phyloP scores from a whole-genome alignment of 2,797 vertebrate genomes.

The Oreochromis mossambicus region DNA sequence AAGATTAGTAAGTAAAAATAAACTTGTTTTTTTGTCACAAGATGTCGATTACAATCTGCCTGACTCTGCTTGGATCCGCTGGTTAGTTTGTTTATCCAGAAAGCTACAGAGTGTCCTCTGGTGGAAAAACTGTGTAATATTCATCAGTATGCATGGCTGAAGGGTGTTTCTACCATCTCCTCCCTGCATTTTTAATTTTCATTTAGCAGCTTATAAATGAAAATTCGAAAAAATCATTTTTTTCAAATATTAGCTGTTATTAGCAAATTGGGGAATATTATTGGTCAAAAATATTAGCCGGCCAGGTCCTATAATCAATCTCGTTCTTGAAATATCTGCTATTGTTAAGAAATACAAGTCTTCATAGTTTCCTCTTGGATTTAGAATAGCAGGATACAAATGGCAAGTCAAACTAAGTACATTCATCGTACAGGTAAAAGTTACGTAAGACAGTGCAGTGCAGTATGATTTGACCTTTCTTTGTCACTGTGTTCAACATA shows the following conservation, averaged over 20 bases:
- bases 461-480: not conserved
- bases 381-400: not conserved
- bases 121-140: not conserved
- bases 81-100: not conserved
- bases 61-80: not conserved
- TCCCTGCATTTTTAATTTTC: not conserved
- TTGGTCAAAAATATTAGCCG: not conserved
- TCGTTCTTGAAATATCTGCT: not conserved
- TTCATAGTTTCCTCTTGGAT: not conserved
- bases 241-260: not conserved
- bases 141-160: not conserved
- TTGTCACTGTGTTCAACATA: not conserved
- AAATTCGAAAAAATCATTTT: fast-evolving
- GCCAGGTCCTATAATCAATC: not conserved
- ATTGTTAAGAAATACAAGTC: not conserved
- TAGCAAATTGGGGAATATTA: not conserved
- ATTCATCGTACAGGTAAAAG: not conserved
- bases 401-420: not conserved
- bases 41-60: fast-evolving
- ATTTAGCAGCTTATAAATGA: not conserved
- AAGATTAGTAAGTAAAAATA: not conserved
- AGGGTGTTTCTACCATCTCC: not conserved
- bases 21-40: not conserved
- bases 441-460: not conserved
- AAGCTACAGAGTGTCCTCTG: not conserved